Conservation (phyloP, 2,113 vertebrate genomes). For the Nannospalax galili region DNA sequence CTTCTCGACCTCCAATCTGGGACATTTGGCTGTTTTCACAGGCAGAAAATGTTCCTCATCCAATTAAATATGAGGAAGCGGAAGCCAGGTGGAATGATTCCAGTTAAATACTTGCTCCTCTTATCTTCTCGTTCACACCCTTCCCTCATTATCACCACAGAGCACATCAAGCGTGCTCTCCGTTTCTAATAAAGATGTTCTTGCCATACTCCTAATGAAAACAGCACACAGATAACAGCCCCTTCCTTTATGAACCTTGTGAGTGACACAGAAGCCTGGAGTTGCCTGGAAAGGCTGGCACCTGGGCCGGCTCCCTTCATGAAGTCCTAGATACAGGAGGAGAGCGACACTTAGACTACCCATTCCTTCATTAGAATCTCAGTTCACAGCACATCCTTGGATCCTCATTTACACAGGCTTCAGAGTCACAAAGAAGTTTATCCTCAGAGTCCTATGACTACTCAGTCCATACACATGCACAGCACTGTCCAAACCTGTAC, state of each 20-base stretch:
- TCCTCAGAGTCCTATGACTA: neutral
- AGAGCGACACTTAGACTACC: neutral
- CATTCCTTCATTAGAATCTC: constrained; percentile 4
- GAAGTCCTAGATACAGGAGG: neutral
- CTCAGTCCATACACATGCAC: neutral
- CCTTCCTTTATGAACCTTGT: constrained; percentile 21
- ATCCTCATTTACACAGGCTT: neutral
- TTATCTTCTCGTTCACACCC: constrained; percentile 79
- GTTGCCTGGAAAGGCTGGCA: constrained; percentile 36
- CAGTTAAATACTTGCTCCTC: constrained; percentile 77
- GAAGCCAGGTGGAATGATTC: constrained; percentile 81
- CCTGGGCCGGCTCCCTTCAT: neutral
- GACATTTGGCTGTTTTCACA: constrained; percentile 78
- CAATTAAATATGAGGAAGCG: constrained; percentile 78
- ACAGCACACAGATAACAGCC: constrained; percentile 26
- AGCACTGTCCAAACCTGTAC: neutral
- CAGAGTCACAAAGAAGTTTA: neutral
- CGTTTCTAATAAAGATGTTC: constrained; percentile 76
- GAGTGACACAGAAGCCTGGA: neutral
- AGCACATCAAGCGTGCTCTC: constrained; percentile 65
- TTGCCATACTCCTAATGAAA: constrained; percentile 75
- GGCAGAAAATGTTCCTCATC: constrained; percentile 80
- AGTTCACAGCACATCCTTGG: neutral
- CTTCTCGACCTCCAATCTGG: constrained; percentile 74
- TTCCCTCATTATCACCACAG: constrained; percentile 77